A percentile compares a stretch with the other conserved stretches of the same genome.
These are phyloP conservation scores for Drosophila fungiperda DNA, from an alignment of 2,888 invertebrate genomes.

Conservation along the genomic window DNA sequence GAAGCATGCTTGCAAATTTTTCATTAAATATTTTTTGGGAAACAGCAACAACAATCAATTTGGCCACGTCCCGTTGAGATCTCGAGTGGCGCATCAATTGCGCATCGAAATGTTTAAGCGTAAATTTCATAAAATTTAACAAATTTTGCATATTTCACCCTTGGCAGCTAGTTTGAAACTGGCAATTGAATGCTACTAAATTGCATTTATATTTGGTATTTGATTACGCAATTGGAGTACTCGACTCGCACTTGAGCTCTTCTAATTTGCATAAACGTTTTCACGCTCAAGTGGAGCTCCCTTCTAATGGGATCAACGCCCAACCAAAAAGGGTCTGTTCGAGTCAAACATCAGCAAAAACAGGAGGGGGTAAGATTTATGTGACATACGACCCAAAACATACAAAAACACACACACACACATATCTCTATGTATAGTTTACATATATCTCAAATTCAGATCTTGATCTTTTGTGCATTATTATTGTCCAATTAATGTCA, in stretches of 20 bases:
- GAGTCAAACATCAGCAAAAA: background rate
- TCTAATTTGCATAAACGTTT: conserved; percentile 70
- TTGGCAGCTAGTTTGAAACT: conserved; percentile 32
- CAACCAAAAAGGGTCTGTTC: conserved; percentile 7
- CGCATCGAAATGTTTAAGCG: conserved; percentile 72
- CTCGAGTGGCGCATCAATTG: conserved; percentile 73
- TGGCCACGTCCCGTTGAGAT: conserved; percentile 65
- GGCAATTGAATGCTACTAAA: conserved; percentile 21
- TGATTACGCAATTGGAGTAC: conserved; percentile 72
- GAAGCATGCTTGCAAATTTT: conserved; percentile 30
- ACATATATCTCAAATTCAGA: conserved; percentile 21
- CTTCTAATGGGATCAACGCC: conserved; percentile 16
- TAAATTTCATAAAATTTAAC: conserved; percentile 59
- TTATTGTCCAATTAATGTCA: conserved; percentile 73
- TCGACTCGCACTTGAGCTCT: conserved; percentile 56
- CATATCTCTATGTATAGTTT: background rate
- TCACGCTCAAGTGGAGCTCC: conserved; percentile 58
- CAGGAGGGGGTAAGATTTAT: background rate
- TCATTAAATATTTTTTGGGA: conserved; percentile 41
- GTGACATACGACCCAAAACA: conserved; percentile 23
- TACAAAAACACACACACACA: background rate
- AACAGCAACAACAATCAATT: conserved; percentile 60
- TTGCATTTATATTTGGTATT: conserved; percentile 61
- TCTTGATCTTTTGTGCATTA: conserved; percentile 44
- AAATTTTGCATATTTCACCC: conserved; percentile 59